Evolutionary conservation across 1,140 invertebrate genomes (phyloP), one percentile per base, ranked within the genome.

Genomic region (Lineus longissimus): DNA sequence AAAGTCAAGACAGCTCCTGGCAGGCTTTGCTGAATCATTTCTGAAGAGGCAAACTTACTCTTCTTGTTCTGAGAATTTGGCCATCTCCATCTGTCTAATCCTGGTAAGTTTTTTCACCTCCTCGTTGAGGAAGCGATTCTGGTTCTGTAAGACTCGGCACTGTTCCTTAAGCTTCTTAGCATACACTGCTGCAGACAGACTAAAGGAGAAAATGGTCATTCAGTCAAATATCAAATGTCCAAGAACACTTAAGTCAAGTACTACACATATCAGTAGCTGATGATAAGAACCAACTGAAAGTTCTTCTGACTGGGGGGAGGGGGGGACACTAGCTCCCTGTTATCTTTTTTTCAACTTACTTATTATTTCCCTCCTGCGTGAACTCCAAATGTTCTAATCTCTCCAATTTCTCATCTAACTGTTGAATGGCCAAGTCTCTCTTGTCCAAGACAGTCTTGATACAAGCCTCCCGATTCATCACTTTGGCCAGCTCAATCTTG

Each of bases 111-210:
- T 73, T 45, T 78, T 66, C 1, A 85, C 79, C 68, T 85, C 84
- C 60, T 82, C 76, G 63, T 84, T 84, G 17, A 84, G 68, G 63
- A 84, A 84, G 19, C 81, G 75, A 66, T 84, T 85, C 68, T 84
- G 81, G 64, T 83, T 82, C 58, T 79, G 78, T 45, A 84, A 66
- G 45, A 82, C 76, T 43, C 80, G 68, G 19, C 80, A 68, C 47
- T 78, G 70, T 63, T 83, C 81, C 59, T 78, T 71, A 19, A 79
- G 58, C 43, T 76, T 77, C 65, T 72, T 73, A 33, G 68, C 70
- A 19, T 55, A 27, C 55, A 68, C 68, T 0, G 58, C 41, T n/a
- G 61, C 33, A 15, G 33, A 36, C 6, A 36, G 15, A 15, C 33
- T 36, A 15, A 36, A n/a, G n/a, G n/a, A n/a, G n/a, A n/a, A n/a